phyloP scores from a whole-genome alignment of 2,888 invertebrate species.

The Venusia cambrica region DNA sequence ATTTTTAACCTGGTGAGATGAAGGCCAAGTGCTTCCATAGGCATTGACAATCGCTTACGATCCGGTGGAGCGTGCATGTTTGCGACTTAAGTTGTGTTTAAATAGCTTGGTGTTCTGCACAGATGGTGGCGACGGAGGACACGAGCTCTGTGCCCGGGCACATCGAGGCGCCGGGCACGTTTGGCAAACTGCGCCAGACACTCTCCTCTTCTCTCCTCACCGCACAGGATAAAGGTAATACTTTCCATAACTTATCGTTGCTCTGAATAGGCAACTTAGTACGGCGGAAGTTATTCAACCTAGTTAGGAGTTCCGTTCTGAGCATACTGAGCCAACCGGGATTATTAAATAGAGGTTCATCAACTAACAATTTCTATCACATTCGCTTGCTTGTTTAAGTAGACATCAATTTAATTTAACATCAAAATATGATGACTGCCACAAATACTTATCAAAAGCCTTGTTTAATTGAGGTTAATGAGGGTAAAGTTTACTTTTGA shows the following conservation, averaged over 20 bases:
- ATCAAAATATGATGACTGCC: constrained; percentile 18
- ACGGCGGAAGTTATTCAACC: constrained; percentile 18
- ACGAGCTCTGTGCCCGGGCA: constrained; percentile 82
- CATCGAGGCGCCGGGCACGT: constrained; percentile 85
- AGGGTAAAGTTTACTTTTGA: constrained; percentile 33
- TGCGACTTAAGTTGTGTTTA: too few relatives aligned
- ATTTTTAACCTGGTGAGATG: too few relatives aligned
- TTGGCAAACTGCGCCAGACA: constrained; percentile 91
- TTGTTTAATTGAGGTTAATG: constrained; percentile 35
- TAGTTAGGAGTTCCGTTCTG: constrained; percentile 15
- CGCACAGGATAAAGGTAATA: constrained; percentile 90
- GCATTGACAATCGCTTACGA: too few relatives aligned
- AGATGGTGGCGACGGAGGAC: constrained; percentile 94
- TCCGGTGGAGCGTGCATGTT: background rate
- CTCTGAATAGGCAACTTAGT: constrained; percentile 13
- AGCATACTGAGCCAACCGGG: constrained; percentile 9
- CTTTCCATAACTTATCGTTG: constrained; percentile 15
- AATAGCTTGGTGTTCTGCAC: constrained; percentile 35
- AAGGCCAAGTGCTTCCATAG: too few relatives aligned
- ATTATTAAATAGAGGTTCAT: constrained; percentile 10
- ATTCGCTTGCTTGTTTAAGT: constrained; percentile 1
- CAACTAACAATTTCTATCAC: constrained; percentile 2
- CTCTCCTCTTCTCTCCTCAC: constrained; percentile 90
- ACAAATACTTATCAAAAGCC: constrained; percentile 18
- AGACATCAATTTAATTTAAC: constrained; percentile 13